A percentile compares a stretch with the other conserved stretches of the same genome.
phyloP scores from a whole-genome alignment of 2,888 invertebrate species.

The Rosalia funebris region DNA sequence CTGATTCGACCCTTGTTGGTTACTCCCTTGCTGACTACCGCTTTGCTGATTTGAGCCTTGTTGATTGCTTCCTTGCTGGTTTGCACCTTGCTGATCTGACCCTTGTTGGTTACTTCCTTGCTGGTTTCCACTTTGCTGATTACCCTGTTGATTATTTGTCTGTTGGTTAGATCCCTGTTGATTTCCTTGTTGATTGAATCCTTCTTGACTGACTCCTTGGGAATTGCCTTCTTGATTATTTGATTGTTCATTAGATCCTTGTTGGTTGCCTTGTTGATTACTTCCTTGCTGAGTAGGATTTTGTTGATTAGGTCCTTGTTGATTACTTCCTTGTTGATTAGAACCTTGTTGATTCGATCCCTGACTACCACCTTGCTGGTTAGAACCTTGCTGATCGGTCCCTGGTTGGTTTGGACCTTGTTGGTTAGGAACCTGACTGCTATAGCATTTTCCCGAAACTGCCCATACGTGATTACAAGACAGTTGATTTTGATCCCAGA shows the following conservation, averaged over 20 bases:
- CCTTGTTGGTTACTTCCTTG: constrained; percentile 54
- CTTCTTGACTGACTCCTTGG: constrained; percentile 36
- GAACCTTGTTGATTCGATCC: constrained; percentile 21
- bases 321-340: constrained; percentile 32
- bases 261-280: constrained; percentile 55
- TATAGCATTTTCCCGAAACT: constrained; percentile 56
- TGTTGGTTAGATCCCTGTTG: constrained; percentile 31
- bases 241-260: constrained; percentile 27
- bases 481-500: constrained; percentile 76
- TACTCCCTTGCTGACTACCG: constrained; percentile 18
- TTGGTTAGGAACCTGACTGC: constrained; percentile 16
- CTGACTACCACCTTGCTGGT: constrained; percentile 21
- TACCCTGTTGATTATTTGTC: constrained; percentile 30
- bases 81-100: constrained; percentile 24
- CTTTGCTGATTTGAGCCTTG: constrained; percentile 16
- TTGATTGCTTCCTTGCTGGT: constrained; percentile 20
- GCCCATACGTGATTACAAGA: constrained; percentile 79
- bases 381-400: constrained; percentile 30
- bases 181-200: constrained; percentile 38
- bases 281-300: constrained; percentile 27
- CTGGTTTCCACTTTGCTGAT: constrained; percentile 20
- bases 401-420: constrained; percentile 28
- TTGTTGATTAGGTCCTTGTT: constrained; percentile 27
- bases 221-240: constrained; percentile 28
- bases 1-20: constrained; percentile 21